Evolutionary conservation across 2,888 invertebrate species (phyloP), one percentile per base, ranked within the genome.

Genomic region (Epirrhoe alternata): DNA sequence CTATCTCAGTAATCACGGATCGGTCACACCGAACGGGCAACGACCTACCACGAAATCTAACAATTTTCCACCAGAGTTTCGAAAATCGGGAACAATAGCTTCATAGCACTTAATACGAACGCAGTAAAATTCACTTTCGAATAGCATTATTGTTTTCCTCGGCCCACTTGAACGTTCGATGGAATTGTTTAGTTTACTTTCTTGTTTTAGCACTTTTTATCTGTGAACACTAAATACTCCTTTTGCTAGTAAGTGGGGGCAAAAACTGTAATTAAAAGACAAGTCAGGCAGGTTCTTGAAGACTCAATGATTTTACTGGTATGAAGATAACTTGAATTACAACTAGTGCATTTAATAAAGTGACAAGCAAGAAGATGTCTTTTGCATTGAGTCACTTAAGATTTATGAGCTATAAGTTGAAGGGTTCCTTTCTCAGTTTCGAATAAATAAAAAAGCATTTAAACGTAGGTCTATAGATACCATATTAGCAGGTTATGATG

Each of bases 41-140:
- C 85, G 88, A 89, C 86, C 87, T 80, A 79, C 82, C 81, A 85
- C 84, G 84, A 89, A 89, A 88, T 87, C 83, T 82, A 81, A 82
- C 86, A 85, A 90, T 90, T 91, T 91, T 90, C 89, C 87, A 90
- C 86, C 85, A 80, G 78, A 83, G 85, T 88, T 89, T 89, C 84
- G 82, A 86, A 89, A 89, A 88, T 87, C 86, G 88, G 87, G 79
- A 79, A 50, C 51, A 78, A 64, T 70, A 56, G 54, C 69, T 60
- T 61, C 64, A 24, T 74, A 64, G 56, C 68, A 77, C 73, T 76
- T 88, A 85, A 77, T 61, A 5, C 49, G 17, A 67, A 45, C 24
- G 42, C 0, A 6, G 68, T 78, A 81, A 77, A 75, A 75, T 69
- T 65, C 69, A 74, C 74, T 81, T 83, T 82, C 49, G 54, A 61